Evolutionary conservation across 37 sponge, comb jelly and placozoan species (phyloP), one percentile per base, ranked within the genome.

Genomic region (Halisarca cf. caerulea): DNA sequence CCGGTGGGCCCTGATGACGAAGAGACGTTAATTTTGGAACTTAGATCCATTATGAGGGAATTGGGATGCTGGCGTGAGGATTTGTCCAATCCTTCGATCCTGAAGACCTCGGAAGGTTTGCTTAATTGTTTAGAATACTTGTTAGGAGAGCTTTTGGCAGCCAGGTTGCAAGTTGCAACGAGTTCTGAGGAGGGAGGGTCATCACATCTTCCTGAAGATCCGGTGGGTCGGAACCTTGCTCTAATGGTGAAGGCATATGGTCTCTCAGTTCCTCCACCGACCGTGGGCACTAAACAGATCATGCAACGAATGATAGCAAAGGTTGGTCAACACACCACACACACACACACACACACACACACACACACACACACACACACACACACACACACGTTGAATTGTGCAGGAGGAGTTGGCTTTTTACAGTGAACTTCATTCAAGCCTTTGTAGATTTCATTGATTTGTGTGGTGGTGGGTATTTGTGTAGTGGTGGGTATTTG

Each of bases 11-110:
- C 59, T 5, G 93, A 86, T 35, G 95, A 94, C 41, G 53, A 25
- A 1, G 93, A 91, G 43, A 68, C 92, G 2, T 94, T 94, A 24
- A 62, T 88, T 62, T 42, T 94, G 18, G 95, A 94, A 68, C 23
- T 94, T 40, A 53, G 87, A n/a, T 68, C 80, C 0, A 91, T 94
- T 44, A 85, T 94, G 0, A 68, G 23, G 27, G 95, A 94, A 79
- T 70, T 94, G 24, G 21, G 37, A 17, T 94, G 95, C 72, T 86
- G 82, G 21, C 83, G 91, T 64, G 2, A 30, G 0, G 15, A 30
- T 24, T 84, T 94, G 38, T 55, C 82, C 38, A 64, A 72, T 47
- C 32, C 84, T 36, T 40, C 60, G 3, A 38, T 80, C n/a, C 75
- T 89, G 7, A 51, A 28, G 25, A n/a, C 30, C 34, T 39, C 28